Percentiles rank a stretch among this genome's conserved stretches.
Evolutionary conservation across 2,113 vertebrate genomes (phyloP).

Genomic region (Notiomystis cincta): DNA sequence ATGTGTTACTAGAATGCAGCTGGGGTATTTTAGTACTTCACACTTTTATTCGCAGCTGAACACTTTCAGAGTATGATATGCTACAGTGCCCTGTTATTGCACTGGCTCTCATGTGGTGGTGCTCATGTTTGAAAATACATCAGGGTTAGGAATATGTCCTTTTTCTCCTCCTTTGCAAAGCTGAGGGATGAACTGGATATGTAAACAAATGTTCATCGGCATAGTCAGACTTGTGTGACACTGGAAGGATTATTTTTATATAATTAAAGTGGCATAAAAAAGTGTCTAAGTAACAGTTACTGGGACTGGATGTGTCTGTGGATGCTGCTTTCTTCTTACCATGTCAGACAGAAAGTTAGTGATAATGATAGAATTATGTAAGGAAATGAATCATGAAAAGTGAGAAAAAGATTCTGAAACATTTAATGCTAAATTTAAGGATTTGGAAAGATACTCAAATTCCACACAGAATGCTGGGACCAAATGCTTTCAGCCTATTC

Average conservation of each 20-base stretch:
- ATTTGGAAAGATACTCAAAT: not conserved
- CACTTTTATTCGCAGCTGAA: not conserved
- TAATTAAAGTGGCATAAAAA: not conserved
- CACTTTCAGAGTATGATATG: not conserved
- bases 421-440: constrained; percentile 24
- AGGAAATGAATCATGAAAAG: constrained; percentile 27
- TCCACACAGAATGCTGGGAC: not conserved
- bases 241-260: not conserved
- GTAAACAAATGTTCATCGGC: not conserved
- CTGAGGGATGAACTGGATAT: not conserved
- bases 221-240: not conserved
- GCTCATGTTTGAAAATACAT: not conserved
- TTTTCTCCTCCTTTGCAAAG: not conserved
- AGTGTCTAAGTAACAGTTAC: not conserved
- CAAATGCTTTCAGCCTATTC: not conserved
- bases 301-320: not conserved
- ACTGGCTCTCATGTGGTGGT: not conserved
- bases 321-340: not conserved
- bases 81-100: not conserved
- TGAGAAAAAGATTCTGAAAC: constrained; percentile 26
- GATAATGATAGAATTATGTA: constrained; percentile 12
- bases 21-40: constrained; percentile 8
- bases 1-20: not conserved
- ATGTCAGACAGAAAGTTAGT: not conserved
- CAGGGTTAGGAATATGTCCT: not conserved